Base-by-base conservation (phyloP, 2,113 vertebrate genomes). In the Corapipo altera region DNA sequence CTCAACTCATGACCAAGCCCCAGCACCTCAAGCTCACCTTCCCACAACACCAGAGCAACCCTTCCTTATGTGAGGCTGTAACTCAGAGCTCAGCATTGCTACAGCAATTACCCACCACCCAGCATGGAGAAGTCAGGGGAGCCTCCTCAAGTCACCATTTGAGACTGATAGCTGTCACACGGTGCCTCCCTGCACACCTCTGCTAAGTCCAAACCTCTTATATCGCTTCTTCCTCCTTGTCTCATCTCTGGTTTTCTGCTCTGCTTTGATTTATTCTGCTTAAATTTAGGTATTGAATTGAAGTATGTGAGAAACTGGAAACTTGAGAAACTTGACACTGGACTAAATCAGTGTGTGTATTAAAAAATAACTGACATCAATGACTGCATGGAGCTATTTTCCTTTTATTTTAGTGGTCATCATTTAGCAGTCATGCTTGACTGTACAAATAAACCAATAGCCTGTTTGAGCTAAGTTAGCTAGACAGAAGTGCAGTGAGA, bases 21-120 rank as follows among this genome's bases (percentile, higher is more conserved):
- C 52, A 74, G 52, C 5, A 85, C 44, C 16, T 77, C 57, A 39
- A 64, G 35, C 37, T 22, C 57, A 46, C 15, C 33, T 44, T 35
- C 3, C 2, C 28, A 49, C 3, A 0, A 11, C 41, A 7, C 69
- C 2, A 0, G 27, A 71, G 11, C 0, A 1, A 44, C 16, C 26
- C 13, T 51, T 37, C 21, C 32, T 6, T 10, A 2, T 51, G 44
- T 1, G 8, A 69, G 27, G 17, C 32, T 32, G 46, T 30, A 57
- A 14, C 46, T 48, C 0, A 0, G 49, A 37, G 55, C 30, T 59
- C 1, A 2, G 26, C 33, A 65, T 44, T 6, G 3, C 71, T n/a
- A 49, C 0, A 3, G 21, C 0, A 0, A 16, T 15, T 15, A 7
- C 23, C 7, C 11, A 55, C 6, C 27, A 33, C 15, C 5, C 35